Conservation (phyloP, 2,113 vertebrate species). For the Macaca mulatta region DNA sequence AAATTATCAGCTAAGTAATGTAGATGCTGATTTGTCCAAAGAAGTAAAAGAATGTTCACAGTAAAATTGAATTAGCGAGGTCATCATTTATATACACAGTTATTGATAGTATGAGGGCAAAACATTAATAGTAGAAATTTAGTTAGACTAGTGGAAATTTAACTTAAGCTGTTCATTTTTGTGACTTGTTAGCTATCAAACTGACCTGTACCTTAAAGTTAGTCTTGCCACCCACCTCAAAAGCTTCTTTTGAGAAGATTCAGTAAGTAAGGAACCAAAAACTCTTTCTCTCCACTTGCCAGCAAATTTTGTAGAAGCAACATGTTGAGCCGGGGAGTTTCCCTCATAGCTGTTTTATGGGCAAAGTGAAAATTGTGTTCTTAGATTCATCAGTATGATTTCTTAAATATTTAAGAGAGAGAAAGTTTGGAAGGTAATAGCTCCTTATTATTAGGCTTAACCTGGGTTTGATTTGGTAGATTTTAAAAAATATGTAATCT, state of each 20-base stretch:
- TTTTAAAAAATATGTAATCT: constrained; percentile 42
- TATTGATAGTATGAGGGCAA: background rate
- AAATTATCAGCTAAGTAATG: constrained; percentile 44
- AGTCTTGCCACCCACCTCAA: background rate
- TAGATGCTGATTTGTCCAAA: constrained; percentile 36
- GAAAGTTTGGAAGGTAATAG: constrained; percentile 17
- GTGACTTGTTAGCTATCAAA: background rate
- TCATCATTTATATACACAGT: background rate
- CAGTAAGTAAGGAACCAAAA: constrained; percentile 8
- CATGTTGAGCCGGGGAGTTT: background rate
- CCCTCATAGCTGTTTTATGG: background rate
- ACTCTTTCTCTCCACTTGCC: background rate
- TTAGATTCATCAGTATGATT: constrained; percentile 36
- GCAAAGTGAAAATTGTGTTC: constrained; percentile 21
- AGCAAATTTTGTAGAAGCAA: constrained; percentile 16
- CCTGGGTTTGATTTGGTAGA: constrained; percentile 18
- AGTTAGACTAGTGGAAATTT: background rate
- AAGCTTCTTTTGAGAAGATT: constrained; percentile 38
- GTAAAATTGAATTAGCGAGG: background rate
- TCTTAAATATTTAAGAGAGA: constrained; percentile 55
- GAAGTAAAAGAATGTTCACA: constrained; percentile 7
- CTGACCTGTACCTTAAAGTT: background rate
- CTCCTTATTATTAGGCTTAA: constrained; percentile 41
- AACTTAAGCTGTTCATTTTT: constrained; percentile 9
- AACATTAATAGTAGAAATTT: background rate